These are phyloP conservation scores for Amblyjoppa proteus DNA, from an alignment of 2,888 invertebrate species.

Conservation along the genomic window DNA sequence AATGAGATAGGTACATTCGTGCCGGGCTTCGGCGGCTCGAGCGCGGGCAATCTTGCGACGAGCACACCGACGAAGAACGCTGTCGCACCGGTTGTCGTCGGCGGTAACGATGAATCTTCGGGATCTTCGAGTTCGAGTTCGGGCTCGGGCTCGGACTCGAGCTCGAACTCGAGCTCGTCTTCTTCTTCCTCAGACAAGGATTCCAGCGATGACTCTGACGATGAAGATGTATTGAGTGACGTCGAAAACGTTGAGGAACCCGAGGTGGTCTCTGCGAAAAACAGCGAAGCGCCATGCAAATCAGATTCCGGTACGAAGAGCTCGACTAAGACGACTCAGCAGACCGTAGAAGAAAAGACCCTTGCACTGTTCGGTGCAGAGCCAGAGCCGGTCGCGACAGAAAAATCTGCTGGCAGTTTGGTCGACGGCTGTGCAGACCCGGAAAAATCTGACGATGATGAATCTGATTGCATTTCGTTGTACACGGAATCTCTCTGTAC, in stretches of 20 bases:
- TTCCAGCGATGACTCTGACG: neutral
- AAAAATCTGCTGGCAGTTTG: constrained; percentile 20
- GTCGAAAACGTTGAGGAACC: neutral
- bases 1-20: neutral
- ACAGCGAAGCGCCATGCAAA: neutral
- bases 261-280: neutral
- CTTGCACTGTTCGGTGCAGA: constrained; percentile 3
- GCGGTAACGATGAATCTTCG: neutral
- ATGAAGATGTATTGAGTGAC: neutral
- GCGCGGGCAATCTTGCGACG: neutral
- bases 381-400: neutral
- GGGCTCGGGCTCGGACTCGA: neutral
- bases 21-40: constrained; percentile 33
- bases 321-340: neutral
- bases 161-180: neutral
- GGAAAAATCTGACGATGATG: constrained; percentile 41
- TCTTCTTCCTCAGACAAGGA: neutral
- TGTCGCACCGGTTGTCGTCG: neutral
- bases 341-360: constrained; percentile 4
- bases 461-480: constrained; percentile 72
- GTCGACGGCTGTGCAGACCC: neutral
- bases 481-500: constrained; percentile 66
- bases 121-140: constrained; percentile 30
- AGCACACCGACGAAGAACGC: constrained; percentile 4
- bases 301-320: constrained; percentile 1